These are phyloP conservation scores for Gallinago jamesoni DNA, from an alignment of 2,113 vertebrate species.

Conservation along the genomic window DNA sequence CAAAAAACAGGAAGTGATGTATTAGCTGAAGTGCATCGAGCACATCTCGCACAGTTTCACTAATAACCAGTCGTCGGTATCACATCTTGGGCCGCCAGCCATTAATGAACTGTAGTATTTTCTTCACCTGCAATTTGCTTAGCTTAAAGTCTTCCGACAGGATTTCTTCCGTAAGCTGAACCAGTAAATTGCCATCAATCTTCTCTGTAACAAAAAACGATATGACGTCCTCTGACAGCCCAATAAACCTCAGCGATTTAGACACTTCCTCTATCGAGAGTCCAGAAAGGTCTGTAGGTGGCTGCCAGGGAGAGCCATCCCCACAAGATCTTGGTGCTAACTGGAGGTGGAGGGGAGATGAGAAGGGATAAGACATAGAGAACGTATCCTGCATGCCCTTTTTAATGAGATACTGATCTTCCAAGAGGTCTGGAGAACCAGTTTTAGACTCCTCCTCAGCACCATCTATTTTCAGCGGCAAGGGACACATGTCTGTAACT, in stretches of 20 bases:
- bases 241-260: slow-evolving; percentile 91
- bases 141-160: slow-evolving; percentile 95
- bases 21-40: slow-evolving; percentile 55
- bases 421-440: slow-evolving; percentile 70
- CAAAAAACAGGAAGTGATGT: slow-evolving; percentile 78
- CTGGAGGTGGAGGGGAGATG: slow-evolving; percentile 71
- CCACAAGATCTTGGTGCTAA: slow-evolving; percentile 78
- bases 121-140: slow-evolving; percentile 97
- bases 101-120: slow-evolving; percentile 96
- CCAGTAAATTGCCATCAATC: slow-evolving; percentile 94
- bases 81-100: slow-evolving; percentile 96
- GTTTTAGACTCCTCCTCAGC: slow-evolving; percentile 71
- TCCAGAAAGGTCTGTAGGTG: slow-evolving; percentile 87
- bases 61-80: not conserved
- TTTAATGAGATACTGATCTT: slow-evolving; percentile 74
- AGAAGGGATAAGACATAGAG: slow-evolving; percentile 77
- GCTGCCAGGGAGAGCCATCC: slow-evolving; percentile 88
- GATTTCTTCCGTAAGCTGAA: slow-evolving; percentile 96
- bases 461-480: slow-evolving; percentile 76
- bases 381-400: slow-evolving; percentile 76
- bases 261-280: slow-evolving; percentile 94
- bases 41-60: slow-evolving; percentile 29
- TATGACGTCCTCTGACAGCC: slow-evolving; percentile 89
- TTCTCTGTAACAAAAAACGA: slow-evolving; percentile 91
- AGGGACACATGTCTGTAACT: slow-evolving; percentile 61